Evolutionary conservation across 2,113 vertebrate genomes (phyloP).

Genomic region (Phainopepla nitens): DNA sequence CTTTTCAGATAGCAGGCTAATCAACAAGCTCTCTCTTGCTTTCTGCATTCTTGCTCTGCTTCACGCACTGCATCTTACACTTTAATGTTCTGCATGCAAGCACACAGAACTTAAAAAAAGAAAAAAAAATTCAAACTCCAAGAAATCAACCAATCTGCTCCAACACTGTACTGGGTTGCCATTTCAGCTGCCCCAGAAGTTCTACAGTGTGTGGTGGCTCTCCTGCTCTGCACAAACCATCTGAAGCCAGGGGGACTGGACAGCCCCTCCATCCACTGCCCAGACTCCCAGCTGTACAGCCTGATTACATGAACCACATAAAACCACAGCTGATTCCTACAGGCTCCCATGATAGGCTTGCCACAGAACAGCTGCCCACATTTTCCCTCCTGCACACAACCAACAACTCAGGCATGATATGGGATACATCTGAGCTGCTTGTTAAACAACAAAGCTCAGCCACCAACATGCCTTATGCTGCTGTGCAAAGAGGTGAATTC

Average conservation of each 20-base stretch:
- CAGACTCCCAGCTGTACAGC: background rate
- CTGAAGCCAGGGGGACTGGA: background rate
- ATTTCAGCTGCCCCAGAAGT: background rate
- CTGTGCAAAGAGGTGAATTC: background rate
- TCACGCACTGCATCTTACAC: background rate
- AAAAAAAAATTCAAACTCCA: background rate
- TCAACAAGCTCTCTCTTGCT: background rate
- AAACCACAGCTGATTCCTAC: background rate
- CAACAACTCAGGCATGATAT: background rate
- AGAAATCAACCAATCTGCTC: background rate
- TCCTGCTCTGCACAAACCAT: background rate
- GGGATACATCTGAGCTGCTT: background rate
- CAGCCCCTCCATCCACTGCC: background rate
- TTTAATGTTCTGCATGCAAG: background rate
- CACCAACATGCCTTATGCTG: background rate
- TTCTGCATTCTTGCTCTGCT: background rate
- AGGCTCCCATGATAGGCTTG: background rate
- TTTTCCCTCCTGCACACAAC: background rate
- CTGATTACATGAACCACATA: background rate
- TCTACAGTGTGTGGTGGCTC: background rate
- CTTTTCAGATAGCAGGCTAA: background rate
- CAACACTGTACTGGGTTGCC: background rate
- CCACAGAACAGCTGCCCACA: background rate
- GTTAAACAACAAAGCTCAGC: background rate
- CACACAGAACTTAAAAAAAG: background rate